These are phyloP conservation scores for Zaprionus davidi DNA, from an alignment of 1,140 invertebrate species.

Conservation along the genomic window DNA sequence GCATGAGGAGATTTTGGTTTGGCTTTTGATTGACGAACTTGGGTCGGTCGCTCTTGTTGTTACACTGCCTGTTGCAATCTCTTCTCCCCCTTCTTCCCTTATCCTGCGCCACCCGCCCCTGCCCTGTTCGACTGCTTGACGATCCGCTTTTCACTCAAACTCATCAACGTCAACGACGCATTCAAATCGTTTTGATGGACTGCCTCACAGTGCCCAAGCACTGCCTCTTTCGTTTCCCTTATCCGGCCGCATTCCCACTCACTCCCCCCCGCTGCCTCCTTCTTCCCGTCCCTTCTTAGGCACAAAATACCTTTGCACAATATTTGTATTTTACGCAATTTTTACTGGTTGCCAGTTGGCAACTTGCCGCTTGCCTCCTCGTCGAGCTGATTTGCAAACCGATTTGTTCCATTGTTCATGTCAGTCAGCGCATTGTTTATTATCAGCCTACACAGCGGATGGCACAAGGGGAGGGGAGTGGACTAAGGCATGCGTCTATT, in stretches of 20 bases:
- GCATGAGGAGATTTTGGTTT: conserved; percentile 81
- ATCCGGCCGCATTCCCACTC: not conserved
- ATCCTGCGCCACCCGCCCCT: not conserved
- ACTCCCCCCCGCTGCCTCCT: not conserved
- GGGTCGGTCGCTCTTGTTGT: conserved; percentile 32
- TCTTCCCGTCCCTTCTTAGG: conserved; percentile 45
- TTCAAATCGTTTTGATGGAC: conserved; percentile 84
- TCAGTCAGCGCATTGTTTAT: conserved; percentile 77
- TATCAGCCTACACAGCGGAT: conserved; percentile 42
- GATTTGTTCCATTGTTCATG: conserved; percentile 77
- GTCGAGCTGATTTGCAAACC: conserved; percentile 71
- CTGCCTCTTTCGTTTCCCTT: conserved; percentile 22
- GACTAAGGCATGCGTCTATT: conserved; percentile 46
- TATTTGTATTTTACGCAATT: conserved; percentile 84
- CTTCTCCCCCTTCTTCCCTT: no score
- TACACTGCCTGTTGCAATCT: not conserved
- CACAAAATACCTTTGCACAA: conserved; percentile 70
- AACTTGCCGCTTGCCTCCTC: not conserved
- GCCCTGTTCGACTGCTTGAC: conserved; percentile 42
- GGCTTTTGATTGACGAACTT: conserved; percentile 83
- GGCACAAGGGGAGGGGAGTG: not conserved
- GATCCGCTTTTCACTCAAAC: conserved; percentile 78
- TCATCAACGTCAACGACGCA: conserved; percentile 83
- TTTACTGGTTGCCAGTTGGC: conserved; percentile 66
- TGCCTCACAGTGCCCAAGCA: conserved; percentile 31